Base-by-base conservation (phyloP, 2,113 vertebrate genomes). In the Gymnobelideus leadbeateri region DNA sequence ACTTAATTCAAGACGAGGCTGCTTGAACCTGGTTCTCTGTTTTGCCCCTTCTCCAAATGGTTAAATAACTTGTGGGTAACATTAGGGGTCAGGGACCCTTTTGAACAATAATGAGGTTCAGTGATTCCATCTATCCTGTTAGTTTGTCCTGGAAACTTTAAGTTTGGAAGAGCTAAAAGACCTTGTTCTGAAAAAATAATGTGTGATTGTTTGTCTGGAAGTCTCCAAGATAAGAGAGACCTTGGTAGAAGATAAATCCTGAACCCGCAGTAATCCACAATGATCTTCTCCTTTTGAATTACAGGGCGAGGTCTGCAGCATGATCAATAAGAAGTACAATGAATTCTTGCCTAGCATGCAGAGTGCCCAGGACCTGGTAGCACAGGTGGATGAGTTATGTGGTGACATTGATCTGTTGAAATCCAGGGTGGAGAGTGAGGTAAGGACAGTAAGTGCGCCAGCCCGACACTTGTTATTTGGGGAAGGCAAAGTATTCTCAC, bases 261-360 rank as follows among this genome's bases (percentile, higher is more conserved):
- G 89, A n/a, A 9, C 92, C 31, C 53, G 77, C 31, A 84, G 19
- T 84, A 23, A 84, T 43, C 92, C 53, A 52, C 12, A 92, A n/a
- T 50, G 61, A 43, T 77, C 51, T 0, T 51, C 89, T 8, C 51
- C 0, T 55, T 0, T 61, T 0, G 1, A 52, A 0, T 96, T 84
- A 19, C 54, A 99, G 99, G 99, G 99, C 0, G 99, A 99, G 50
- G 99, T 99, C 0, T 99, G 99, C 97, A 99, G 97, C 96, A 98
- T 99, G 99, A 99, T 99, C 52, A 99, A 98, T 98, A 99, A 99
- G 96, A 99, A 98, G 91, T 99, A 99, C 47, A 97, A 91, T 28
- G 99, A 99, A 96, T 99, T 99, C 97, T 98, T 99, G 89, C 99
- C 99, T 2, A 99, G 99, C 98, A 97, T 99, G 98, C 99, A 99